A percentile compares a stretch with the other conserved stretches of the same genome.
Conservation (phyloP, 2,113 vertebrate genomes). For the Psittacula cyanocephala region DNA sequence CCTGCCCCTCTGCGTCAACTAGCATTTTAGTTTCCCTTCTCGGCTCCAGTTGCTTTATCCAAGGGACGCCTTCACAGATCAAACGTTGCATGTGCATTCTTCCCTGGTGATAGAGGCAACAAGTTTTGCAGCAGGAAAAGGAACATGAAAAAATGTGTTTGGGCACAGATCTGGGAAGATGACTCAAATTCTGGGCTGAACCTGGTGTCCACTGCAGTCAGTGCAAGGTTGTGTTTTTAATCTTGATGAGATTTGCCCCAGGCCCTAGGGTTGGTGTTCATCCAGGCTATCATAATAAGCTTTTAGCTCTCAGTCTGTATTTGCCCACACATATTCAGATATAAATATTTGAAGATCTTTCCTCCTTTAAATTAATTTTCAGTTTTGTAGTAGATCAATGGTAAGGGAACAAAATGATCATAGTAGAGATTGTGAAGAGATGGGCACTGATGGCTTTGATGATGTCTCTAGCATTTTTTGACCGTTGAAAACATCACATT, state of each 20-base stretch:
- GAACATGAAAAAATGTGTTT: background rate
- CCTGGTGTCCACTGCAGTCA: background rate
- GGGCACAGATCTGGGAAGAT: background rate
- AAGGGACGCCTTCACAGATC: background rate
- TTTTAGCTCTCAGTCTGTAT: background rate
- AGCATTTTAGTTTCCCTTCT: background rate
- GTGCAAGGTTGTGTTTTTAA: background rate
- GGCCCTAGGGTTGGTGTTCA: background rate
- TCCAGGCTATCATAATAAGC: background rate
- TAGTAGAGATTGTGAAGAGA: slow-evolving; percentile 32
- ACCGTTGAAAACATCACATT: slow-evolving; percentile 33
- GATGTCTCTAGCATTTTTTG: slow-evolving; percentile 12
- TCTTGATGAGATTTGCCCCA: background rate
- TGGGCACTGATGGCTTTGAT: slow-evolving; percentile 48
- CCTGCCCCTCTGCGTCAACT: background rate
- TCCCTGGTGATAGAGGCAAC: fast-evolving
- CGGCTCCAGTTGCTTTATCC: background rate
- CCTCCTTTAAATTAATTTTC: slow-evolving; percentile 47
- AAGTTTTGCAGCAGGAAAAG: background rate
- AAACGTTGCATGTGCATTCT: background rate
- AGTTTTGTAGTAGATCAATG: slow-evolving; percentile 49
- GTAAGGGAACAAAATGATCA: slow-evolving; percentile 32
- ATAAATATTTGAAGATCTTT: slow-evolving; percentile 52
- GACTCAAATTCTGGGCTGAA: background rate
- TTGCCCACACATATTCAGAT: background rate